Base-by-base conservation (phyloP, 30 jellyfish, hydroid and myxozoan genomes). In the Morbakka virulenta region DNA sequence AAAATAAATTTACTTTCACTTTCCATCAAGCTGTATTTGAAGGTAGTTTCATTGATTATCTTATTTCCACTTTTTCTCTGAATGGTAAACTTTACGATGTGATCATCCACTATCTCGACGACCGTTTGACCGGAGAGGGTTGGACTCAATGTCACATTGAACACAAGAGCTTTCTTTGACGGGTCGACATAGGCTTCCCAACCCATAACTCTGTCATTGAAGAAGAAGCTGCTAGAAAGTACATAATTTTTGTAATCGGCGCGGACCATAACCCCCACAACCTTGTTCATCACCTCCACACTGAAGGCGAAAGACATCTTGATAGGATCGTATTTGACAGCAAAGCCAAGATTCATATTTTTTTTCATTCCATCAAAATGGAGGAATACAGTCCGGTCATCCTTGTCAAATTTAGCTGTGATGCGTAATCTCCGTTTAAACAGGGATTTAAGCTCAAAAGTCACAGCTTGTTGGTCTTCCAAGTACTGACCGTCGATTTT, bases 61-160 rank as follows among this genome's bases (percentile, higher is more conserved):
- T 64, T 76, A 79, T 36, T 35, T 27, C 92, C 96, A 29, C 51
- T 69, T 48, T 79, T 69, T 66, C 96, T 77, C 63, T 86, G 96
- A 27, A 87, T 61, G 35, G 97, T 81, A 28, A 85, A 77, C 28
- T 85, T 75, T 31, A 86, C 52, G 85, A 87, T 78, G 2, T 83
- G 67, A 65, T 93, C 96, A 22, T 93, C 75, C 61, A 81, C 70
- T 57, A 93, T 72, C 53, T 93, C 92, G 69, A 77, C 29, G 63
- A 73, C 86, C 22, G 78, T 84, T 50, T 93, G 95, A 4, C 76
- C 88, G 21, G 97, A 74, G 14, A 82, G 79, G 12, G 61, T 62
- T 20, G 96, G 99, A 4, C 96, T 86, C 47, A 93, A 17, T 25
- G 95, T 84, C 69, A 86, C 85, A 51, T 77, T 80, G 90, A 75